A percentile compares a stretch with the other conserved stretches of the same genome.
These are phyloP conservation scores for Drosophila quadrilineata DNA, from an alignment of 1,140 invertebrate genomes.

Conservation along the genomic window DNA sequence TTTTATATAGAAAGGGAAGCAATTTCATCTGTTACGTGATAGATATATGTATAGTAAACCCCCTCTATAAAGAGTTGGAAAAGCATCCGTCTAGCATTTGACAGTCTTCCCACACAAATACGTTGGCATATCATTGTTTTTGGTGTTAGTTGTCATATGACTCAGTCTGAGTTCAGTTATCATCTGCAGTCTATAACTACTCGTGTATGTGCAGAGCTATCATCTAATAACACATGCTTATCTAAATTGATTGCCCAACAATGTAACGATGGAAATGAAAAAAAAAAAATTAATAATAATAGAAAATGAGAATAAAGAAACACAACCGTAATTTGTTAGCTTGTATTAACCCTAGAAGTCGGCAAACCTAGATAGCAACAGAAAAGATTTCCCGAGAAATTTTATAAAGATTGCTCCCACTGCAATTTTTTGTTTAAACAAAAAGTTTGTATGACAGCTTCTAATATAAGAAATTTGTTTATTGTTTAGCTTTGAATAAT, in stretches of 20 bases:
- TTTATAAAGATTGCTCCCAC: not conserved
- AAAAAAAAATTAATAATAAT: conserved; percentile 13
- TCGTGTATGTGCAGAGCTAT: not conserved
- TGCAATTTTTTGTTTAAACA: no score
- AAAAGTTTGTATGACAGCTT: no score
- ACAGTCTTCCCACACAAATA: no score
- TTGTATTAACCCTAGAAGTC: not conserved
- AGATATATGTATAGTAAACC: no score
- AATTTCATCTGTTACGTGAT: no score
- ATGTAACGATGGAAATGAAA: conserved; percentile 28
- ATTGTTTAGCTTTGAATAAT: no score
- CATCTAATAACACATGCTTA: conserved; percentile 23
- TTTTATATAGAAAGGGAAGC: no score
- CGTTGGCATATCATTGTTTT: not conserved
- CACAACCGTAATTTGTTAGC: not conserved
- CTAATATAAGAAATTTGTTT: no score
- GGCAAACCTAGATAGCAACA: no score
- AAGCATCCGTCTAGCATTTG: no score
- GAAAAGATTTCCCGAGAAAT: not conserved
- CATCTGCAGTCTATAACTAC: conserved; percentile 8
- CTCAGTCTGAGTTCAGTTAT: conserved; percentile 14
- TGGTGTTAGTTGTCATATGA: not conserved
- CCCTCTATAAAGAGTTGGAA: no score
- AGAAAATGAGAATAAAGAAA: not conserved
- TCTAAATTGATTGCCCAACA: conserved; percentile 7